Base-by-base conservation (phyloP, 2,113 vertebrate genomes). In the Phoenicopterus ruber region DNA sequence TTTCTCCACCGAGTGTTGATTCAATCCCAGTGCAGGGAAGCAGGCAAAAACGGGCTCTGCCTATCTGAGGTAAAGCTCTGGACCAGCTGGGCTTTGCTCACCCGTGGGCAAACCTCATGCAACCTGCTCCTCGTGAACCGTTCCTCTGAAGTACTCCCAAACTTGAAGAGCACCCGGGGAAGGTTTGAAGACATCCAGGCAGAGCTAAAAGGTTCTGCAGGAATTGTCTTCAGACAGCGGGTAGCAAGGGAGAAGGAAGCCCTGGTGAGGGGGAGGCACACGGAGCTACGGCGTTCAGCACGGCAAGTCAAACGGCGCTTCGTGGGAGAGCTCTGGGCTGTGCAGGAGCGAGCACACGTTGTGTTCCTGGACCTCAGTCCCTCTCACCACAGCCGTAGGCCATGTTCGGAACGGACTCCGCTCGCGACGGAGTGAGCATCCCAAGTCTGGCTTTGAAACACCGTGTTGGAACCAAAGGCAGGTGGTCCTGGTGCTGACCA, bases 81-180 rank as follows among this genome's bases (percentile, higher is more conserved):
- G 31, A 44, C 52, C 61, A 44, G 52, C 61, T 47, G 71, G 40
- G 61, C 46, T 82, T 46, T 20, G 79, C 54, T 69, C 20, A 12
- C 40, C 52, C 11, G 0, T 9, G 25, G n/a, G 16, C 25, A 69
- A 46, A 69, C 46, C 18, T 34, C 40, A 11, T 1, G 24, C 8
- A 2, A 61, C 69, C 50, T 17, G 21, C 31, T 74, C 55, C 40
- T 4, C 3, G 2, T 1, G 8, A 42, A 36, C n/a, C 2, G 1
- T 24, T 69, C 54, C 67, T 47, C 46, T 47, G 61, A 32, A 55
- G n/a, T 7, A 7, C 26, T 69, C 31, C 57, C 21, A 28, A 6
- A 22, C 24, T 57, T 34, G 18, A 69, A 22, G 47, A 42, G 28
- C 49, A 40, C 24, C 28, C 0, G 4, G 32, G 8, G 58, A 13